Evolutionary conservation across 2,888 invertebrate species (phyloP), one percentile per base, ranked within the genome.

Genomic region (Galeruca laticollis): DNA sequence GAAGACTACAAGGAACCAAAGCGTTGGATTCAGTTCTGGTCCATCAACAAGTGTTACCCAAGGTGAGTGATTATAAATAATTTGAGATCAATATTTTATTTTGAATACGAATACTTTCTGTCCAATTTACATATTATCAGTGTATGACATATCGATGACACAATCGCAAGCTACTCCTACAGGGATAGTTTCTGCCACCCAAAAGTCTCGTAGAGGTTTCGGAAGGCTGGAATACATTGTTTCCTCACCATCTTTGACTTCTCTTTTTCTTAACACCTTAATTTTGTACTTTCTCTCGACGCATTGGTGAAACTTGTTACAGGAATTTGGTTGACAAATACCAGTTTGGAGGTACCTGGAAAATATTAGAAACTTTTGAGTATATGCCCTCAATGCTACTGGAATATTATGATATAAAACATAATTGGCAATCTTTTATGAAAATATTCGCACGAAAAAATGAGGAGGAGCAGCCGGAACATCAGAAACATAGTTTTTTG

Each of bases 11-110:
- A 69, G 91, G 90, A 0, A 85, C 89, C 8, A 87, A 87, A 11
- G 88, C 88, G 54, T 79, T 89, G 71, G 89, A 90, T 81, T 91
- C 91, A 0, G 89, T 91, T 37, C 84, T 91, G 20, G 90, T 91
- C 9, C 88, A 89, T 75, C 90, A 90, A 80, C 87, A 90, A 78
- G 88, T 87, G 15, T 88, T 91, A n/a, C 86, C 89, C 10, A 89
- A 89, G 87, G 91, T 91, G 83, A 82, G 49, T 47, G 13, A 15
- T 18, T 13, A n/a, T 52, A 52, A 54, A 64, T 15, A 21, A n/a
- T 9, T 20, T 40, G 37, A 47, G 18, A 47, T 47, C 2, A 18
- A 47, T 47, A 47, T 18, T 47, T 47, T 9, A 18, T 47, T 47
- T 2, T 15, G 18, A 9, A 18, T 18, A 47, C 15, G 15, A 47